A percentile compares a stretch with the other conserved stretches of the same genome.
These are phyloP conservation scores for Ptychochromis oligacanthus DNA, from an alignment of 2,113 vertebrate genomes.

Conservation along the genomic window DNA sequence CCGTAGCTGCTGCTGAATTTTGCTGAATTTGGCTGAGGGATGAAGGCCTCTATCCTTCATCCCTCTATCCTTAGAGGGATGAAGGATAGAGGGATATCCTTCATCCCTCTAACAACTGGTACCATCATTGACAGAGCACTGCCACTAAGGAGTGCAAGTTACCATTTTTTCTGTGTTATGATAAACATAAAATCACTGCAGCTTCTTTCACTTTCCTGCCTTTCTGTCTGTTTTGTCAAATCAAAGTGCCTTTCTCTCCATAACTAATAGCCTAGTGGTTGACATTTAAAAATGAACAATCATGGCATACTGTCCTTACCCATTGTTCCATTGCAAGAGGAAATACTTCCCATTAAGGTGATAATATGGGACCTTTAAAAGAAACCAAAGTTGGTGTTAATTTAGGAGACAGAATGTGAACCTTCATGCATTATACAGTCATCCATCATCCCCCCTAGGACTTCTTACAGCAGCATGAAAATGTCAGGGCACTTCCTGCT, in stretches of 20 bases:
- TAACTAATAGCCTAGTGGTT: neutral
- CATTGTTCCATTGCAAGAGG: neutral
- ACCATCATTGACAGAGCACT: accelerated
- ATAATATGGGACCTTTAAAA: constrained; percentile 13
- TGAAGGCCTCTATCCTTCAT: no score
- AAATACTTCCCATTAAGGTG: constrained; percentile 15
- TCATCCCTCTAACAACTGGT: no score
- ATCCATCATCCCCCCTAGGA: neutral
- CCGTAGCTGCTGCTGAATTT: neutral
- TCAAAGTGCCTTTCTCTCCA: neutral
- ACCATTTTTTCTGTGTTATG: neutral
- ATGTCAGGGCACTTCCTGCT: constrained; percentile 13
- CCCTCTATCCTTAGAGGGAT: no score
- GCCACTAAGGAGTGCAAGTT: neutral
- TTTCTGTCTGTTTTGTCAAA: neutral
- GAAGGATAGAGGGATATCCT: no score
- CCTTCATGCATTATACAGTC: neutral
- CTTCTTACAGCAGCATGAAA: neutral
- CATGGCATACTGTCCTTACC: neutral
- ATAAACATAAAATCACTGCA: no score
- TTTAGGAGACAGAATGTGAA: constrained; percentile 6
- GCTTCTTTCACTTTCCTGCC: neutral
- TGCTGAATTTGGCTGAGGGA: no score
- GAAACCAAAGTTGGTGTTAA: neutral
- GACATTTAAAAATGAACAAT: constrained; percentile 7